Base-by-base conservation (phyloP, 2,888 invertebrate species). In the Ichneumoninae sp. region DNA sequence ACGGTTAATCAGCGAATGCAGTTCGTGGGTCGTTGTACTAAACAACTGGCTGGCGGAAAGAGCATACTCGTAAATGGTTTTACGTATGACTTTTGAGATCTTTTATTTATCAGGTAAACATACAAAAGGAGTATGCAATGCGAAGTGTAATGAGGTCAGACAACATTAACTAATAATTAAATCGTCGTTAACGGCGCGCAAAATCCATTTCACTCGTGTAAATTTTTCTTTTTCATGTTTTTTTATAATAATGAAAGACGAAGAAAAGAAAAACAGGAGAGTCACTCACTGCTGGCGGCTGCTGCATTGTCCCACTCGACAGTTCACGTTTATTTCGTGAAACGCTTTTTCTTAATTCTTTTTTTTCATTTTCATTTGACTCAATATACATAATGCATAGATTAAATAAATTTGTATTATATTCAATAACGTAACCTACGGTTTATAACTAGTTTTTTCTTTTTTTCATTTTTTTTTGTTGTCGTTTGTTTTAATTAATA, bases 31-130 rank as follows among this genome's bases (percentile, higher is more conserved):
- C 44, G 36, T 26, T 7, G 16, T 4, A n/a, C 30, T 8, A 8
- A n/a, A 72, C 44, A 65, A 75, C 50, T 19, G n/a, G 60, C 47
- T 19, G 60, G 30, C 47, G 3, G 22, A 50, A 22, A 26, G 8
- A 66, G 8, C 10, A 75, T 19, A 66, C 36, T 40, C 22, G 26
- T 66, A 66, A 66, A 52, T 16, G 60, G 16, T 72, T 79, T 78
- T 86, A 86, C 82, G 75, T 87, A 85, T 88, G 86, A 86, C 89
- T 89, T 90, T 88, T 91, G 90, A 91, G 91, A 91, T 91, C 91
- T 90, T 91, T 91, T 91, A 91, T 91, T 91, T 86, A 86, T 91
- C 91, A 90, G 90, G 89, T 90, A 90, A 91, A 90, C 90, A 91
- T 91, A 91, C 91, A 91, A 91, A 91, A 91, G 89, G 88, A 89